These are phyloP conservation scores for Conus canariensis DNA, from an alignment of 2,888 invertebrate genomes.

Conservation along the genomic window DNA sequence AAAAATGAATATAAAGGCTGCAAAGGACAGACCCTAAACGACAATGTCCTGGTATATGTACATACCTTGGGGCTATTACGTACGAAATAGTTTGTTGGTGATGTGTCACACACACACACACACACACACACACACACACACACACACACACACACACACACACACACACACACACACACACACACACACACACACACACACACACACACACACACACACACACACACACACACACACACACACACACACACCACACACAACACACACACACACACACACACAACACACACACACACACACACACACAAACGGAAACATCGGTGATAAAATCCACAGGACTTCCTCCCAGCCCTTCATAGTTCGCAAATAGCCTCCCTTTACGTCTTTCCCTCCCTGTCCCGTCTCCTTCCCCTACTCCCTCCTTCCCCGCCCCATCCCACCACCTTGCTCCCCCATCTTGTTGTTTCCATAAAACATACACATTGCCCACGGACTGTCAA, in stretches of 20 bases:
- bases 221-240: background rate
- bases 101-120: background rate
- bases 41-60: too few species aligned
- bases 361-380: background rate
- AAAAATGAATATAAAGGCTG: background rate
- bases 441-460: background rate
- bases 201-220: background rate
- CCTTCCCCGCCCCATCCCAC: background rate
- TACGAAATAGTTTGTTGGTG: too few species aligned
- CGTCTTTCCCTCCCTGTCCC: background rate
- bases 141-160: constrained; percentile 16
- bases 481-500: background rate
- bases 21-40: too few species aligned
- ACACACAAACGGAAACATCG: background rate
- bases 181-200: constrained; percentile 15
- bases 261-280: background rate
- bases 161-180: constrained; percentile 24
- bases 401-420: background rate
- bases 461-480: background rate
- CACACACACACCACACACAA: background rate
- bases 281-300: background rate
- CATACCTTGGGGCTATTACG: too few species aligned
- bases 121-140: background rate
- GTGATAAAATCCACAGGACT: background rate
- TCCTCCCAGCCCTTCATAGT: too few species aligned